These are phyloP conservation scores for Molorchus minor DNA, from an alignment of 2,888 invertebrate species.

Conservation along the genomic window DNA sequence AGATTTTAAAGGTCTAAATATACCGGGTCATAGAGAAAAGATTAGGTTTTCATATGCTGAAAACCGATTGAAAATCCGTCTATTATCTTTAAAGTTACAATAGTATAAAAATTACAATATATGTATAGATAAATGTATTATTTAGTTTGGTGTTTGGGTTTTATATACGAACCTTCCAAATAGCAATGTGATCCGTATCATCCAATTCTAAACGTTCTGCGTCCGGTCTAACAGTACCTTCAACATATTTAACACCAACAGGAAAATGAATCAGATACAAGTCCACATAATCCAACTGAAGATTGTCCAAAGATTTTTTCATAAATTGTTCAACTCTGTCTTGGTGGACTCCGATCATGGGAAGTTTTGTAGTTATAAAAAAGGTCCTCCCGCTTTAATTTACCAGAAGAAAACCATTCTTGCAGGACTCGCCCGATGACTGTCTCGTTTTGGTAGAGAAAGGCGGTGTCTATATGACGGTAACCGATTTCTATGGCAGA, in stretches of 20 bases:
- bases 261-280: conserved; percentile 51
- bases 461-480: conserved; percentile 84
- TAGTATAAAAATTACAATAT: neutral
- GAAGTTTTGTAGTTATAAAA: conserved; percentile 85
- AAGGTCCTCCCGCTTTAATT: conserved; percentile 70
- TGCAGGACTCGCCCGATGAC: conserved; percentile 78
- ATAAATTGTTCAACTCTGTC: conserved; percentile 46
- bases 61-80: neutral
- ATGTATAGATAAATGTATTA: neutral
- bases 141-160: neutral
- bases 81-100: neutral
- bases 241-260: conserved; percentile 29
- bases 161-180: conserved; percentile 14
- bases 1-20: neutral
- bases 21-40: neutral
- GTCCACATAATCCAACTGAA: conserved; percentile 49
- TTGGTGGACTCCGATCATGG: conserved; percentile 63
- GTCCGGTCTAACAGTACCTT: neutral
- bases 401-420: conserved; percentile 74
- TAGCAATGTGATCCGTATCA: neutral
- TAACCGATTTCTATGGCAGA: conserved; percentile 80
- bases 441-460: conserved; percentile 80
- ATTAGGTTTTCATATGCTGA: neutral
- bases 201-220: neutral
- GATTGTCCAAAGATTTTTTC: conserved; percentile 43